phyloP scores from a whole-genome alignment of 2,797 vertebrate genomes.

The Lepus townsendii region DNA sequence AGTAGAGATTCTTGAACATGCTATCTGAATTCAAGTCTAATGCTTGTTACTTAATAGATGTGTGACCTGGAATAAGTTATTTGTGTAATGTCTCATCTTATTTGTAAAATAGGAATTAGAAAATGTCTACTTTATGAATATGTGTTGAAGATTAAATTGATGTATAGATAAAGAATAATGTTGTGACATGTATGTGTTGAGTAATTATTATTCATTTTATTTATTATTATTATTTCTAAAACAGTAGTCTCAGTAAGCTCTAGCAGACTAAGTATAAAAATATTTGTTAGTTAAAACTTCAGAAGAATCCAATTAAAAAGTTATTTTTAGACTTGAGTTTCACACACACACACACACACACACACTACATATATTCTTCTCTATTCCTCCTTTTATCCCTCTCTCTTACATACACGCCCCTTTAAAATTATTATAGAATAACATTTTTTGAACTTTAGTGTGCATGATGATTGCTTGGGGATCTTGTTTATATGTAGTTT shows the following conservation, averaged over 20 bases:
- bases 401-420: not conserved
- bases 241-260: not conserved
- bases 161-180: conserved; percentile 45
- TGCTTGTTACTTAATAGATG: not conserved
- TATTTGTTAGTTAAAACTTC: conserved; percentile 1
- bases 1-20: conserved; percentile 17
- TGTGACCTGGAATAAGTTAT: conserved; percentile 4
- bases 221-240: not conserved
- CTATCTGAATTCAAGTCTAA: not conserved
- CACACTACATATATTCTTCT: too few species aligned
- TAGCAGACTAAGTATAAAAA: conserved; percentile 42
- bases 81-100: conserved; percentile 43
- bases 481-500: conserved; percentile 7
- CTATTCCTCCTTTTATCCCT: not conserved
- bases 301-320: conserved; percentile 8
- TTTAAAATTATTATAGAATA: not conserved
- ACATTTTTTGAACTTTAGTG: not conserved
- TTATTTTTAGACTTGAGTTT: conserved; percentile 49
- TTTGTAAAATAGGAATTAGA: not conserved
- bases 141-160: conserved; percentile 36
- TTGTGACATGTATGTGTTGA: not conserved
- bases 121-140: not conserved
- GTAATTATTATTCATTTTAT: not conserved
- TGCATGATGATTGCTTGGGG: not conserved
- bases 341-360: too few species aligned